Evolutionary conservation across 2,113 vertebrate species (phyloP).

Genomic region (Phrynosoma platyrhinos): DNA sequence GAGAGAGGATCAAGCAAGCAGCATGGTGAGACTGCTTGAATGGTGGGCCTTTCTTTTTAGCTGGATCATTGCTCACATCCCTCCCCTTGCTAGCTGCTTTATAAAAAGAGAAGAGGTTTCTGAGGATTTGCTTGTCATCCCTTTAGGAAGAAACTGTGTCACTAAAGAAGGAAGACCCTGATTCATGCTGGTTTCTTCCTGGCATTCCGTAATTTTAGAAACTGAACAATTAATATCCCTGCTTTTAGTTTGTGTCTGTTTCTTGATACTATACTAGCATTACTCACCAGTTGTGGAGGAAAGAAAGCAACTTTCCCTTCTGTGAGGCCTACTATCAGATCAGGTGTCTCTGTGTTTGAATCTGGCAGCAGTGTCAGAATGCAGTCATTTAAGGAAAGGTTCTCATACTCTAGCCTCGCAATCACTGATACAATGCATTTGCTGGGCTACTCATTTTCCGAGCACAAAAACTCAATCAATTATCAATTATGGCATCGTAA

Average conservation of each 20-base stretch:
- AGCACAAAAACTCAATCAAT: neutral
- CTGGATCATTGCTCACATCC: neutral
- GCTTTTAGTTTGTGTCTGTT: no score
- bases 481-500: neutral
- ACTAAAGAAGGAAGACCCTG: neutral
- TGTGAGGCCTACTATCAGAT: neutral
- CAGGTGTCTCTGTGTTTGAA: neutral
- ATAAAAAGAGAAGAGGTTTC: neutral
- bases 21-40: neutral
- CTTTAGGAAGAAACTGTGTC: neutral
- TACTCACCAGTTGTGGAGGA: neutral
- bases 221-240: neutral
- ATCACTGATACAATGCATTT: neutral
- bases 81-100: neutral
- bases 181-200: neutral
- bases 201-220: neutral
- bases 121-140: fast-evolving
- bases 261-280: no score
- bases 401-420: neutral
- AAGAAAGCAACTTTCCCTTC: neutral
- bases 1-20: neutral
- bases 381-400: neutral
- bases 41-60: neutral
- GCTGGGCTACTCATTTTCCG: neutral
- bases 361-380: neutral